Base-by-base conservation (phyloP, 2,113 vertebrate species). In the Orthonyx spaldingii region DNA sequence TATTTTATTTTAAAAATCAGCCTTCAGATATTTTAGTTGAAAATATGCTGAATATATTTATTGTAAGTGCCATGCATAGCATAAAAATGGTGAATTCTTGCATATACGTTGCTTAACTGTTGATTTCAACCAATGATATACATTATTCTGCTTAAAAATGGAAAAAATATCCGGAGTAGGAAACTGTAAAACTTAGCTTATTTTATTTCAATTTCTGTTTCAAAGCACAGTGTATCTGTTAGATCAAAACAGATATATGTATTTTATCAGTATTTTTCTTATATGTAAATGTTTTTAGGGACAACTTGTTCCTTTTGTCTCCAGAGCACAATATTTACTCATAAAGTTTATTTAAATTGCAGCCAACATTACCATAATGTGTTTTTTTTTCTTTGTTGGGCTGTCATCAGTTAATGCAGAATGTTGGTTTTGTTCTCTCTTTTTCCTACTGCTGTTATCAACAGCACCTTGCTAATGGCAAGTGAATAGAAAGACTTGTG, bases 241-340 rank as follows among this genome's bases (percentile, higher is more conserved):
- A 75, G 17, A 26, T 82, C n/a, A 91, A 50, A 55, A 39, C 6
- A 50, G 17, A 28, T 71, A 28, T 2, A 13, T 56, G 15, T 44
- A 47, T 82, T 59, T 65, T 69, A 27, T 50, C 24, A 47, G 3
- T 50, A 27, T 68, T 84, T 92, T 97, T 60, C 61, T 79, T 63
- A 18, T 1, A 53, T 52, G 32, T 78, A 72, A 70, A 53, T 86
- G 7, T 84, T 89, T 76, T 84, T 22, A 27, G 46, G 33, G 24
- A 30, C 57, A 64, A 7, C 24, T 93, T 91, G 39, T 93, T 84
- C 18, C 16, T 93, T 91, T 72, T 94, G 28, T 84, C 17, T 89
- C 23, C 41, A 82, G 59, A 50, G 16, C n/a, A 59, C 14, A 30
- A 7, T 83, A 53, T 65, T 88, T 94, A 35, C 39, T 32, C 13